These are phyloP conservation scores for Notothenia rossii DNA, from an alignment of 2,113 vertebrate genomes.

Conservation along the genomic window DNA sequence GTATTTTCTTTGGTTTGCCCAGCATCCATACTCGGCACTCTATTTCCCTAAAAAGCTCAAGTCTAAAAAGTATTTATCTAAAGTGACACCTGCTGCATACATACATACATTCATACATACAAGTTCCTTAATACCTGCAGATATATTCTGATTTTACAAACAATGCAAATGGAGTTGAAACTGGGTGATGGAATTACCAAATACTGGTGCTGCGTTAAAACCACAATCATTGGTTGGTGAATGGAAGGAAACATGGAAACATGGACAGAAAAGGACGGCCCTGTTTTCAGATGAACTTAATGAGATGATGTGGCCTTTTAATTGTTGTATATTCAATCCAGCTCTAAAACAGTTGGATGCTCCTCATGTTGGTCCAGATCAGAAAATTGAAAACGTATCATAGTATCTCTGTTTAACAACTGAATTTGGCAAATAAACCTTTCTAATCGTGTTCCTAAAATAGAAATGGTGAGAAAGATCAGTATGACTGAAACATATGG, in stretches of 20 bases:
- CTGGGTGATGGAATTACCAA: not conserved
- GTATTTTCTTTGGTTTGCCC: not conserved
- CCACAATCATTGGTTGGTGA: not conserved
- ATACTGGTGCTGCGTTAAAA: conserved; percentile 18
- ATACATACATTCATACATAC: not conserved
- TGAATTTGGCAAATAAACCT: not conserved
- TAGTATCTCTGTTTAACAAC: not conserved
- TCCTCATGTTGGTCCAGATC: not conserved
- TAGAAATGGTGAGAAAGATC: not conserved
- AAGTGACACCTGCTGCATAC: conserved; percentile 23
- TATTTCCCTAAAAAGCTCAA: conserved; percentile 1
- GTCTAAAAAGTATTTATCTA: not conserved
- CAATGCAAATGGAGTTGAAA: conserved; percentile 16
- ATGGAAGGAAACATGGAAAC: conserved; percentile 10
- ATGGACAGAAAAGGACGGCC: conserved; percentile 36
- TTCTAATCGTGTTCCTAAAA: not conserved
- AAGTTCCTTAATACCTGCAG: not conserved
- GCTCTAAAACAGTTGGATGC: not conserved
- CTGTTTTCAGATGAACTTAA: conserved; percentile 21
- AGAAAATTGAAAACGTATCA: not conserved
- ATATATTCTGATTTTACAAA: conserved; percentile 24
- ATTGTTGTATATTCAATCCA: not conserved
- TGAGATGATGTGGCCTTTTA: conserved; percentile 1
- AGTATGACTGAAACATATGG: not conserved
- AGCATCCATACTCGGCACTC: not conserved